Conservation (phyloP, 1,140 invertebrate genomes). For the Bombus waltoni region DNA sequence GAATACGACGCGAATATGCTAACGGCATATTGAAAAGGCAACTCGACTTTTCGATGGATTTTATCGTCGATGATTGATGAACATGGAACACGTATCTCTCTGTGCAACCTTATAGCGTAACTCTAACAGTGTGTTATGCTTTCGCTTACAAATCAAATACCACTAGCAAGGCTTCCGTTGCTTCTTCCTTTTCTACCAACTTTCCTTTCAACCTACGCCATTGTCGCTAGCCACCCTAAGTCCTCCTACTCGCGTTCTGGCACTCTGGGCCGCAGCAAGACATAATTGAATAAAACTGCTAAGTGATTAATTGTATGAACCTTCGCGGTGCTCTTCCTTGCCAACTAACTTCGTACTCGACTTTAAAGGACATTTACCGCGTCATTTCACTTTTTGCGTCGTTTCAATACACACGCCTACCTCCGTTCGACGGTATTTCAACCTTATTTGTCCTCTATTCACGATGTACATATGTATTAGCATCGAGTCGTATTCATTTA, state of each 20-base stretch:
- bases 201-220: constrained; percentile 43
- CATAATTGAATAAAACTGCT: constrained; percentile 80
- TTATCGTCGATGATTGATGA: constrained; percentile 78
- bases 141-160: constrained; percentile 54
- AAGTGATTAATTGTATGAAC: constrained; percentile 78
- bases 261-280: constrained; percentile 67
- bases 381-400: constrained; percentile 27
- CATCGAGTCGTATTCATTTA: not conserved
- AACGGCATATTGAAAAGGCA: constrained; percentile 50
- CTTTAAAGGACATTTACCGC: constrained; percentile 59
- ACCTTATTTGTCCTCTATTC: not conserved
- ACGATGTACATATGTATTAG: not conserved
- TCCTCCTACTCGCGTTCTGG: constrained; percentile 35
- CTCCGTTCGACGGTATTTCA: not conserved
- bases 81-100: constrained; percentile 42
- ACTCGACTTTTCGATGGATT: constrained; percentile 68
- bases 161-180: constrained; percentile 45
- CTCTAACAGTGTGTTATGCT: not conserved
- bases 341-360: constrained; percentile 56
- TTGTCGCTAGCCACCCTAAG: constrained; percentile 36
- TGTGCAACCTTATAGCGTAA: constrained; percentile 9
- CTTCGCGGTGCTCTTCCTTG: constrained; percentile 60
- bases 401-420: not conserved
- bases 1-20: constrained; percentile 13
- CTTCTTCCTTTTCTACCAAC: constrained; percentile 25